A percentile compares a stretch with the other conserved stretches of the same genome.
Conservation (phyloP, 1,140 invertebrate genomes). For the Popillia japonica region DNA sequence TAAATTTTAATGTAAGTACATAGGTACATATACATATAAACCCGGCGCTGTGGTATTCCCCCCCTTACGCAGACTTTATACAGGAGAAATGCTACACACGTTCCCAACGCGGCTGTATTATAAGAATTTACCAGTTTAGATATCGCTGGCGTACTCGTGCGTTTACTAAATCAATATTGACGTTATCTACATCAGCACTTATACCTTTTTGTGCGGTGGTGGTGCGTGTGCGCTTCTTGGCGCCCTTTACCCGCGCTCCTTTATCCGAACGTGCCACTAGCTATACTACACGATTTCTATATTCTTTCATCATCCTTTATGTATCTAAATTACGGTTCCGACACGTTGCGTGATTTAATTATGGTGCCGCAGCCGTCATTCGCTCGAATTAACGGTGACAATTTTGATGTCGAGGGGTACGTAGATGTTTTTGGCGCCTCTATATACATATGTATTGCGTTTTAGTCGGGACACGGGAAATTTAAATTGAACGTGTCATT, state of each 20-base stretch:
- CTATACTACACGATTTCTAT: neutral
- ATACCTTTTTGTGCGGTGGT: conserved; percentile 15
- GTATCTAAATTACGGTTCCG: neutral
- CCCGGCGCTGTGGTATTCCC: too few species aligned
- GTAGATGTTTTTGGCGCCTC: neutral
- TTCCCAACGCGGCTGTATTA: neutral
- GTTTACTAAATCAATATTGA: conserved; percentile 34
- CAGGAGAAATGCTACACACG: neutral
- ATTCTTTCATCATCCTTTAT: neutral
- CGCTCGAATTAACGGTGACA: neutral
- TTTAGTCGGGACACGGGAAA: too few species aligned
- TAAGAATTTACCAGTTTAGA: neutral
- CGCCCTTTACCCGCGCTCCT: neutral
- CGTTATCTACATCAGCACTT: conserved; percentile 33
- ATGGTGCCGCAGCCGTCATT: neutral
- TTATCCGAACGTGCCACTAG: neutral
- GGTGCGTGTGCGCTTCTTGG: neutral
- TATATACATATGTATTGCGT: too few species aligned
- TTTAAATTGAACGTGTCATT: too few species aligned
- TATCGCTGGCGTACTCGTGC: conserved; percentile 20
- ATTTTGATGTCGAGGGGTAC: neutral
- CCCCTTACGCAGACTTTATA: too few species aligned
- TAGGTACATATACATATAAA: neutral
- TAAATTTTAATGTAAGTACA: neutral
- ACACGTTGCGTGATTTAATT: neutral